Conservation (phyloP, 2,888 invertebrate genomes). For the Aromia moschata region DNA sequence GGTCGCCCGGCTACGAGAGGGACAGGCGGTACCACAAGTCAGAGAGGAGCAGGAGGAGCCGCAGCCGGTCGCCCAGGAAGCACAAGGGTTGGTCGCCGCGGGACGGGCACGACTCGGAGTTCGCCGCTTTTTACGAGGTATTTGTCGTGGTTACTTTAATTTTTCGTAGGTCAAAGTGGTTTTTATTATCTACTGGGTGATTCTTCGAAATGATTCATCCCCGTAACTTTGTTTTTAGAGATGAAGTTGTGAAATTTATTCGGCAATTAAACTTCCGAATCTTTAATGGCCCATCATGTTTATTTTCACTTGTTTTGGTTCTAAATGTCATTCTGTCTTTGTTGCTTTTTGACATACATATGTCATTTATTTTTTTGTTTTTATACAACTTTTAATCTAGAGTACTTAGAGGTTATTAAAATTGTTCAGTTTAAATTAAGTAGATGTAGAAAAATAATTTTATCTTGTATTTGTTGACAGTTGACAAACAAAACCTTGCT, state of each 20-base stretch:
- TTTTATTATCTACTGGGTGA: too few species aligned
- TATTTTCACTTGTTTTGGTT: too few species aligned
- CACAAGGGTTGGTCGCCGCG: conserved; percentile 22
- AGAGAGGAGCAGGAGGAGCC: conserved; percentile 16
- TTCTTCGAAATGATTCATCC: neutral
- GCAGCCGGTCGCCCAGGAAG: conserved; percentile 23
- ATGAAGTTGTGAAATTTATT: too few species aligned
- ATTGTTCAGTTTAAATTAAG: too few species aligned
- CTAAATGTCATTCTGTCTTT: too few species aligned
- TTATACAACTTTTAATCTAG: neutral
- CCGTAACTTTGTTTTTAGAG: too few species aligned
- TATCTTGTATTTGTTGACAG: too few species aligned
- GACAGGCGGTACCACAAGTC: conserved; percentile 8
- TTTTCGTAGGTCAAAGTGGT: neutral
- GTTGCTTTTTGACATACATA: too few species aligned
- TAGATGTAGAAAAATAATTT: too few species aligned
- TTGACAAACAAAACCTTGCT: too few species aligned
- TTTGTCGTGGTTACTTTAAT: neutral
- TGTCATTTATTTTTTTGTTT: neutral
- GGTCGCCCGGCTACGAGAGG: conserved; percentile 20
- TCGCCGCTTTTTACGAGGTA: conserved; percentile 31
- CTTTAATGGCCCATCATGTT: too few species aligned
- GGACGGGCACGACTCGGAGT: conserved; percentile 14
- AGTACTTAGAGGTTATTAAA: neutral
- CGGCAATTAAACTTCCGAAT: too few species aligned